Evolutionary conservation across 2,113 vertebrate species (phyloP), one percentile per base, ranked within the genome.

Genomic region (Oreochromis spilurus): DNA sequence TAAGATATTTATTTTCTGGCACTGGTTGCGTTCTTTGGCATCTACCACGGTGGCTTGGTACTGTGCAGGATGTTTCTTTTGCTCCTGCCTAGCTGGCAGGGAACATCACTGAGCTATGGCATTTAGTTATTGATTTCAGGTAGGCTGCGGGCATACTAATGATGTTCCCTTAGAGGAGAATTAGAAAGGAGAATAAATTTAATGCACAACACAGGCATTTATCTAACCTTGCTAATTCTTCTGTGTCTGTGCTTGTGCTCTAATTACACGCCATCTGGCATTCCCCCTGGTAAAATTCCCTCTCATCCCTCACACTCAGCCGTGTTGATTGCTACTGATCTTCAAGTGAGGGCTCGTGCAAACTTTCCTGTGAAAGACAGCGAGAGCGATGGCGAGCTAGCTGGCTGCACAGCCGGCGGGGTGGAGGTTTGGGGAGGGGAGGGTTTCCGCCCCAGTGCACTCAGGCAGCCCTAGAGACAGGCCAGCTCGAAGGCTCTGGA

Each of bases 191-290:
- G 90, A 87, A 84, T 83, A 82, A 85, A 93, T 93, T 88, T 90
- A 92, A 94, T 91, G 92, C 85, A 88, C 90, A 92, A 91, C 90
- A 88, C 78, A 88, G 90, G 88, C 92, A 90, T 94, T 94, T 93
- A 94, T 94, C 94, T 95, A 93, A 92, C 89, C 92, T 90, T 65
- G 88, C 91, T 95, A 92, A 95, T 93, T 93, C 89, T 91, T 93
- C 83, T 91, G 85, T 94, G 93, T 92, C 86, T 92, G 88, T 89
- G 92, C 87, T 86, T 91, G 88, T 90, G 92, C 91, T 93, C 94
- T 94, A 94, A 95, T 95, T 95, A 94, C 94, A 93, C 89, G 78
- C 95, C 95, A 96, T 95, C 94, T 95, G 95, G 92, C 93, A 89
- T 93, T 94, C 89, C 91, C 94, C 93, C 91, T 93, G 92, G 92